Evolutionary conservation across 2,888 invertebrate species (phyloP).

Genomic region (Epistrophe eligans): DNA sequence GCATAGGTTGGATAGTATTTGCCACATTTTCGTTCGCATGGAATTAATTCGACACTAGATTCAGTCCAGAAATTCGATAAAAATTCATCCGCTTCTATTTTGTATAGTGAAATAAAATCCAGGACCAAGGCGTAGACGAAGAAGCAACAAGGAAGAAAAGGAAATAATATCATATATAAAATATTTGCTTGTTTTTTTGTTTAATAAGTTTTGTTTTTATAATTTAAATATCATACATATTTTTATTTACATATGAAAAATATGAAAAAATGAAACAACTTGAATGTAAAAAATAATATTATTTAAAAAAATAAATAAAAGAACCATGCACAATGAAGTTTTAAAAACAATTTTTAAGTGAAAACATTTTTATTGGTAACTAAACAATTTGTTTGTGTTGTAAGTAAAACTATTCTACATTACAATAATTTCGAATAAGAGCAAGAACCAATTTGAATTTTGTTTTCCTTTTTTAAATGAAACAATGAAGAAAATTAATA

Average conservation of each 20-base stretch:
- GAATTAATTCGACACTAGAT: conserved; percentile 72
- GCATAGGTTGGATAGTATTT: conserved; percentile 81
- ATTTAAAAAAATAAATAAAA: neutral
- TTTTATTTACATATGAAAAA: conserved; percentile 15
- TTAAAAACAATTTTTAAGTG: neutral
- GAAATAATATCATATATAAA: conserved; percentile 36
- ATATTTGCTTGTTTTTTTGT: neutral
- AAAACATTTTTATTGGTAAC: conserved; percentile 59
- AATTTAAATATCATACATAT: neutral
- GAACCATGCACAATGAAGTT: conserved; percentile 30
- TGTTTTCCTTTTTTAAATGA: conserved; percentile 3
- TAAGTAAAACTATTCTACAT: neutral
- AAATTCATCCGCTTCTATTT: conserved; percentile 47
- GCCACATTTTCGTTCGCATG: conserved; percentile 83
- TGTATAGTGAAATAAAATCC: neutral
- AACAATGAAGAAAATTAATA: too few relatives aligned
- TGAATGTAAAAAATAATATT: neutral
- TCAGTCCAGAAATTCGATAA: conserved; percentile 60
- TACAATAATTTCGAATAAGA: conserved; percentile 48
- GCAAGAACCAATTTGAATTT: neutral
- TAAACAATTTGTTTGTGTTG: conserved; percentile 4
- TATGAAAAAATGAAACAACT: neutral
- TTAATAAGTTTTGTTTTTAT: neutral
- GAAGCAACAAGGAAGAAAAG: conserved; percentile 58
- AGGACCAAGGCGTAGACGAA: neutral